Conservation (phyloP, 2,888 invertebrate genomes). For the Andrena marginata region DNA sequence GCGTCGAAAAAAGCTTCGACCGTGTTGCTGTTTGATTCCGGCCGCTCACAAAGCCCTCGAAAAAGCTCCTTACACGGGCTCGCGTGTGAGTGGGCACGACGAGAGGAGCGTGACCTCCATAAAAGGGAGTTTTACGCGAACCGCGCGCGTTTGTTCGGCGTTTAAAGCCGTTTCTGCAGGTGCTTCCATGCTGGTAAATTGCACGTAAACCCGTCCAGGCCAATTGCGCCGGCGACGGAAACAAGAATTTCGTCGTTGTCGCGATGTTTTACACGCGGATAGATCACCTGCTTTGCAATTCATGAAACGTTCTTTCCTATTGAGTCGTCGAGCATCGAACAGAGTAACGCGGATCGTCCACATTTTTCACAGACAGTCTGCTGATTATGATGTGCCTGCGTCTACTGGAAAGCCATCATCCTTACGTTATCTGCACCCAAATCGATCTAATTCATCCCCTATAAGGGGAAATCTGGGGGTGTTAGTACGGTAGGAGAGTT, state of each 20-base stretch:
- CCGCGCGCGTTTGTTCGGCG: constrained; percentile 54
- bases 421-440: no score
- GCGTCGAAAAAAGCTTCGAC: constrained; percentile 41
- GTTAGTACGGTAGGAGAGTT: no score
- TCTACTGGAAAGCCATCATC: no score
- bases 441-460: no score
- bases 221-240: constrained; percentile 37
- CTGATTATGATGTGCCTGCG: no score
- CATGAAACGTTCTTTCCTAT: not conserved
- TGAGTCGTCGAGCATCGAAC: no score
- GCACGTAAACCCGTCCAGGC: constrained; percentile 51
- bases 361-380: no score
- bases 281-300: constrained; percentile 1
- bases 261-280: not conserved
- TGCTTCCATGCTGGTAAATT: constrained; percentile 51
- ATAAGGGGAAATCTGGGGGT: no score
- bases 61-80: constrained; percentile 59
- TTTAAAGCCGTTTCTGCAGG: constrained; percentile 60
- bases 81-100: not conserved
- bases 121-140: constrained; percentile 61
- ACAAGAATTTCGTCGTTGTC: constrained; percentile 32
- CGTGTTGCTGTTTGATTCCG: constrained; percentile 62
- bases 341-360: no score
- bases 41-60: constrained; percentile 43
- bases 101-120: constrained; percentile 50